These are phyloP conservation scores for Cynocephalus volans DNA, from an alignment of 2,113 vertebrate species.

Conservation along the genomic window DNA sequence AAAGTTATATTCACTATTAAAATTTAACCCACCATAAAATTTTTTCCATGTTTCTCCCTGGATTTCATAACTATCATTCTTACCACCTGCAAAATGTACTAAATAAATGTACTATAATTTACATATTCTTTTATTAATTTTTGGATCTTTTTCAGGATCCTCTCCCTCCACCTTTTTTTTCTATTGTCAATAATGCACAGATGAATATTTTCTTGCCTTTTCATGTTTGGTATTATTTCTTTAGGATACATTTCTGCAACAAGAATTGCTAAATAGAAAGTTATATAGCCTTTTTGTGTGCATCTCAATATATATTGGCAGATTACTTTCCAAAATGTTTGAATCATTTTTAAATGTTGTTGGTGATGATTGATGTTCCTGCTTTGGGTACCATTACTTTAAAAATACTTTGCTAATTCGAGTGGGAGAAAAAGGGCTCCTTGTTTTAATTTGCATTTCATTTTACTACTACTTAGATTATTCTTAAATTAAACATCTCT, in stretches of 20 bases:
- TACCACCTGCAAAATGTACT: slow-evolving; percentile 34
- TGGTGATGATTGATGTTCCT: neutral
- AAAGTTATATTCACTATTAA: slow-evolving; percentile 39
- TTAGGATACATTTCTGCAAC: neutral
- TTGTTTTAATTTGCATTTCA: slow-evolving; percentile 65
- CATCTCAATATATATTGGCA: neutral
- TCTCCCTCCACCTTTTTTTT: neutral
- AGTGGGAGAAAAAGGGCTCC: neutral
- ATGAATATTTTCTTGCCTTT: slow-evolving; percentile 57
- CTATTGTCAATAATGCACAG: slow-evolving; percentile 34
- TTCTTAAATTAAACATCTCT: slow-evolving; percentile 42
- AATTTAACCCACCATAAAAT: neutral
- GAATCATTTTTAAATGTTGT: slow-evolving; percentile 49
- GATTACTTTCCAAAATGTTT: slow-evolving; percentile 55
- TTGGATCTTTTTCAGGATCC: neutral
- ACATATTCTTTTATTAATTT: slow-evolving; percentile 49
- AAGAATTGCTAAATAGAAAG: slow-evolving; percentile 52
- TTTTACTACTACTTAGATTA: slow-evolving; percentile 43
- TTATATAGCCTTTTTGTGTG: neutral
- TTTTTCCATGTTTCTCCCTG: slow-evolving; percentile 33
- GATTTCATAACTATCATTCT: slow-evolving; percentile 54
- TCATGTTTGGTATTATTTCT: slow-evolving; percentile 26
- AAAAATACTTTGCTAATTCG: slow-evolving; percentile 54
- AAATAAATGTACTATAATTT: slow-evolving; percentile 19
- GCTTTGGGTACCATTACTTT: neutral